Percentiles rank a stretch among this genome's conserved stretches.
phyloP scores from a whole-genome alignment of 30 jellyfish, hydroid and myxozoan genomes.

The Hydractinia echinata region DNA sequence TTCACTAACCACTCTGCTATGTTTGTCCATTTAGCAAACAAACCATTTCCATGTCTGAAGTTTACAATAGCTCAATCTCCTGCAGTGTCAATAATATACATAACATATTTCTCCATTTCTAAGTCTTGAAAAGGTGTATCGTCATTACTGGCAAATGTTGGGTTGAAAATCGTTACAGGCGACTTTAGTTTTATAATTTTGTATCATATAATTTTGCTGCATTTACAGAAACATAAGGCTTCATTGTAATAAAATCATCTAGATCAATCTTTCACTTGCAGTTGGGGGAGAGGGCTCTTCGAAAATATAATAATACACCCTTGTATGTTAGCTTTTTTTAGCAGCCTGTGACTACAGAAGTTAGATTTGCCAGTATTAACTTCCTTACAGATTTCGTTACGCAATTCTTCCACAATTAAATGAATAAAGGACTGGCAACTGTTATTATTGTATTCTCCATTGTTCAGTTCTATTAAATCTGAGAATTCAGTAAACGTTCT shows the following conservation, averaged over 20 bases:
- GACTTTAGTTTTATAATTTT: not conserved
- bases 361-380: not conserved
- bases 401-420: not conserved
- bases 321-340: not conserved
- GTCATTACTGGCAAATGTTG: not conserved
- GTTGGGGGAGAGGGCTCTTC: not conserved
- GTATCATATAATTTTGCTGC: constrained; percentile 3
- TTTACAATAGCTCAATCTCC: constrained; percentile 11
- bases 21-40: constrained; percentile 11
- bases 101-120: not conserved
- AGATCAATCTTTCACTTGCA: not conserved
- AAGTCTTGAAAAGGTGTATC: not conserved
- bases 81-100: not conserved
- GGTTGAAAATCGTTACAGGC: not conserved
- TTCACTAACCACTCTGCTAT: not conserved
- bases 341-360: constrained; percentile 6
- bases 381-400: not conserved
- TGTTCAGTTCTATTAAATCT: not conserved
- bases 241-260: not conserved
- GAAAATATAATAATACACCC: not conserved
- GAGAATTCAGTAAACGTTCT: not conserved
- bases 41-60: not conserved
- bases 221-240: constrained; percentile 13
- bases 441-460: not conserved
- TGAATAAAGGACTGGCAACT: not conserved